A percentile compares a stretch with the other conserved stretches of the same genome.
phyloP scores from a whole-genome alignment of 2,797 vertebrate genomes.

The Meriones psammophilus region DNA sequence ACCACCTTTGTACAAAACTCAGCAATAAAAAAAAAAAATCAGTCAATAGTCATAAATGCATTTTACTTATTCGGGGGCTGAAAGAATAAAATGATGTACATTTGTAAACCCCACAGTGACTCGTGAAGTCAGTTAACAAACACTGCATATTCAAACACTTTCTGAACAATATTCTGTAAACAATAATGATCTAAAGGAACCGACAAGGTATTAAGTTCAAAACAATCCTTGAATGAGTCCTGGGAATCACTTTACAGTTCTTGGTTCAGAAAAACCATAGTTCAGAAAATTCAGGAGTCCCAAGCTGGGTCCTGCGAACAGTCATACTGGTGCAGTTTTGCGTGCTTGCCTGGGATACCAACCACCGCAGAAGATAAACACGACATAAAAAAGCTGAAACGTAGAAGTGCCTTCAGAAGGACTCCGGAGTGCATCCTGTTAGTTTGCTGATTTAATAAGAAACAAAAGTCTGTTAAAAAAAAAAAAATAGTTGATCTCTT shows the following conservation, averaged over 20 bases:
- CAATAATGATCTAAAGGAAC: not conserved
- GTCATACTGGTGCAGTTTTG: not conserved
- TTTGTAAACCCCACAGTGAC: slow-evolving; percentile 11
- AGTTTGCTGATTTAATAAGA: not conserved
- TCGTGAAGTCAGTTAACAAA: slow-evolving; percentile 27
- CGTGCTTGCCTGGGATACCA: not conserved
- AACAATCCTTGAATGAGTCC: not conserved
- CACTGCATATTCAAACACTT: not conserved
- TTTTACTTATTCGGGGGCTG: slow-evolving; percentile 8
- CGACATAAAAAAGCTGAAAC: not conserved
- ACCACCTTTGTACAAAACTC: not conserved
- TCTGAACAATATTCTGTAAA: slow-evolving; percentile 1
- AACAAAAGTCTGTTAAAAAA: not conserved
- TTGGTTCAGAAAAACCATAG: not conserved
- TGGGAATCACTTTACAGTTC: not conserved
- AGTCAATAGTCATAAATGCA: not conserved
- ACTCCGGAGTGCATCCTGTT: not conserved
- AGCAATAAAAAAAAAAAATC: slow-evolving; percentile 29
- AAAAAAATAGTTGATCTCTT: not conserved
- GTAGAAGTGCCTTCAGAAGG: slow-evolving; percentile 23
- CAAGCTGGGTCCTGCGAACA: not conserved
- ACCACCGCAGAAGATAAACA: not conserved
- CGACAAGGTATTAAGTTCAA: slow-evolving; percentile 35
- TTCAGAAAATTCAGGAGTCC: not conserved
- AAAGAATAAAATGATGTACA: slow-evolving; percentile 30